These are phyloP conservation scores for Luperina nickerlii DNA, from an alignment of 2,888 invertebrate genomes.

Conservation along the genomic window DNA sequence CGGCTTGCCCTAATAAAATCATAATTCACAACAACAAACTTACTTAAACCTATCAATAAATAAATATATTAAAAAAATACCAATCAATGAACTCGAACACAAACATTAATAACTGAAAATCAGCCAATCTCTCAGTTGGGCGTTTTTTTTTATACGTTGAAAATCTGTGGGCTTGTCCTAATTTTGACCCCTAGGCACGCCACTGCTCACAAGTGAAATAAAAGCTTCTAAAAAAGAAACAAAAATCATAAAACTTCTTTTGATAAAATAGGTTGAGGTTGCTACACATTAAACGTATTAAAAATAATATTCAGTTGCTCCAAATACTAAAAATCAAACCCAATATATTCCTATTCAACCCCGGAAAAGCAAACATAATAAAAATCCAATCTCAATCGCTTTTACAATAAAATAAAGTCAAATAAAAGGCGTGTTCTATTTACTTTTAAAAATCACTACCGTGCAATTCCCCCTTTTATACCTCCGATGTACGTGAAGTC, in stretches of 20 bases:
- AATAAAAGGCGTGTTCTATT: constrained; percentile 53
- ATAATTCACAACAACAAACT: no score
- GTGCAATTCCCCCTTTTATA: constrained; percentile 53
- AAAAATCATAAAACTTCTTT: neutral
- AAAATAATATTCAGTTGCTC: neutral
- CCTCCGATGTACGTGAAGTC: constrained; percentile 50
- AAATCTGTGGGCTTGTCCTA: no score
- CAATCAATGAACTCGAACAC: no score
- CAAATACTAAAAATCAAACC: neutral
- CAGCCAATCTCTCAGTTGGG: no score
- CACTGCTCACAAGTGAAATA: neutral
- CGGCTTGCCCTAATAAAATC: no score
- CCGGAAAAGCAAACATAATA: constrained; percentile 29
- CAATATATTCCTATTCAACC: constrained; percentile 5
- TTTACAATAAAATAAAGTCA: constrained; percentile 32
- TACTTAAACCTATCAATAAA: no score
- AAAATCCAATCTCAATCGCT: constrained; percentile 39
- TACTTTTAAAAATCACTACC: constrained; percentile 59
- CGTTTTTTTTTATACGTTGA: no score
- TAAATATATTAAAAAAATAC: no score
- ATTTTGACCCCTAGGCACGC: no score
- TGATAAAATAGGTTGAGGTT: neutral
- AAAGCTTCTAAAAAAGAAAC: neutral
- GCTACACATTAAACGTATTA: neutral
- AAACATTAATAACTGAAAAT: no score